Evolutionary conservation across 2,113 vertebrate genomes (phyloP), one percentile per base, ranked within the genome.

Genomic region (Melanostigma gelatinosum): DNA sequence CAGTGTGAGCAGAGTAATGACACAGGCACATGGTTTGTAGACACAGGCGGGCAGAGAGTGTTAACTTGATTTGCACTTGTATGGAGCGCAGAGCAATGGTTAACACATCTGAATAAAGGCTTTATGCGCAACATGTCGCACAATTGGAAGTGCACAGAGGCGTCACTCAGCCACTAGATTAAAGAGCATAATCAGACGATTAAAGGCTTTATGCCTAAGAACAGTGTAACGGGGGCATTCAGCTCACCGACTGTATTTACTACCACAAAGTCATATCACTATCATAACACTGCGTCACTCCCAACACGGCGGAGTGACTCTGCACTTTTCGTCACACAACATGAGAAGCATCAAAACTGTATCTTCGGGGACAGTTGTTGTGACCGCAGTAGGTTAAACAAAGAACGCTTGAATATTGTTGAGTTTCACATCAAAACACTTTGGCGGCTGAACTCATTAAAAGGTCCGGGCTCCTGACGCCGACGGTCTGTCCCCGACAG

Each of bases 51-150:
- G 92, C 91, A 90, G 54, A 67, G 69, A 92, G 87, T 87, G 92
- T 90, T 94, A 93, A 94, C 91, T 94, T 79, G 79, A 95, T 94
- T 95, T 94, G 94, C 94, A 94, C 94, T 94, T 94, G 92, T 93
- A 94, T 94, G 86, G 90, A 79, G 86, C 83, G 70, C 84, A 55
- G 87, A 83, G 87, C 89, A 77, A 79, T 91, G 89, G 92, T 91
- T 93, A 94, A 93, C 89, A 88, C 88, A 82, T 93, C 86, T 91
- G 88, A 93, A 93, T 91, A 91, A 92, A 89, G 85, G 89, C 85
- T 91, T 92, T 91, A 79, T 89, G 84, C 61, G 80, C 86, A 79
- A 89, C 69, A 82, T 87, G 90, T 85, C 73, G 65, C 78, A 85
- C 88, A 90, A 93, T 86, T 85, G 90, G 77, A 87, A 77, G 87